phyloP scores from a whole-genome alignment of 2,888 invertebrate genomes.

The Sphaerophoria taeniata region DNA sequence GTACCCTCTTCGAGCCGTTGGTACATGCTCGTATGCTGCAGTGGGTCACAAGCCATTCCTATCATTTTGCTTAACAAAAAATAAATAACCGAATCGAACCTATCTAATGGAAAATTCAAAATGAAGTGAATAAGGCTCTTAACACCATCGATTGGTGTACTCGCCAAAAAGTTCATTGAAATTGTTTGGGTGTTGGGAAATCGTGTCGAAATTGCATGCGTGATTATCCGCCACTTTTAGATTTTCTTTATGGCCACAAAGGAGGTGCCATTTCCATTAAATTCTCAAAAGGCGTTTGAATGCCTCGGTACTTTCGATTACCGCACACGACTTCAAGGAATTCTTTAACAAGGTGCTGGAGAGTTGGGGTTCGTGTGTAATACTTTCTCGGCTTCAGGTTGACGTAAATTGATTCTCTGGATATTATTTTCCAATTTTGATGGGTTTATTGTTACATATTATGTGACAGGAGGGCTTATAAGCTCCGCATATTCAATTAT shows the following conservation, averaged over 20 bases:
- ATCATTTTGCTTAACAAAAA: conserved; percentile 78
- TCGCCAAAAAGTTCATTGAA: conserved; percentile 6
- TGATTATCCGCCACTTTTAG: conserved; percentile 69
- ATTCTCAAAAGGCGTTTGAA: conserved; percentile 46
- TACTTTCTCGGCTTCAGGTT: neutral
- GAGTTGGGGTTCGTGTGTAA: neutral
- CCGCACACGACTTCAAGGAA: neutral
- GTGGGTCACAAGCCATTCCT: conserved; percentile 82
- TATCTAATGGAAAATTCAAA: conserved; percentile 51
- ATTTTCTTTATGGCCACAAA: conserved; percentile 69
- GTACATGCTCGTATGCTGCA: conserved; percentile 88
- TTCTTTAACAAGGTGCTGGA: conserved; percentile 44
- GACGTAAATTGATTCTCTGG: conserved; percentile 60
- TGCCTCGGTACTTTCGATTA: conserved; percentile 15
- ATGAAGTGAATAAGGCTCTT: conserved; percentile 43
- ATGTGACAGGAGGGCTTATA: conserved; percentile 33
- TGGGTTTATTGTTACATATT: conserved; percentile 36
- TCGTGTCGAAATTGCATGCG: conserved; percentile 72
- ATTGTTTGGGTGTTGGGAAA: conserved; percentile 25
- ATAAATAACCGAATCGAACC: conserved; percentile 26
- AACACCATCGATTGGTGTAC: conserved; percentile 14
- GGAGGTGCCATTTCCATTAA: conserved; percentile 43
- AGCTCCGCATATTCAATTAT: neutral
- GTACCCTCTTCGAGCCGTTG: conserved; percentile 84
- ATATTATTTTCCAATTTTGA: conserved; percentile 26